Evolutionary conservation across 2,113 vertebrate genomes (phyloP).

Genomic region (Pholis gunnellus): DNA sequence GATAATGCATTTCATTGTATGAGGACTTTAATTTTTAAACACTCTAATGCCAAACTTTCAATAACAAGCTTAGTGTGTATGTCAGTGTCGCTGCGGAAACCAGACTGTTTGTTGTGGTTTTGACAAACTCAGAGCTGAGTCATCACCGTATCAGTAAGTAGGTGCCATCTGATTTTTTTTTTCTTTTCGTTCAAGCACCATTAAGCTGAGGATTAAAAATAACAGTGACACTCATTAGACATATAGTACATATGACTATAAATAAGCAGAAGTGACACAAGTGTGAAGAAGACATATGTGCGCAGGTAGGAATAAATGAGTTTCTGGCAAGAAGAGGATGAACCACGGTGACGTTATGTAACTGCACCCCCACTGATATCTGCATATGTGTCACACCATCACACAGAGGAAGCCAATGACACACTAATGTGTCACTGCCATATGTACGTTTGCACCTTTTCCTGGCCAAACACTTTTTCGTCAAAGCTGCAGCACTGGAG

Average conservation of each 20-base stretch:
- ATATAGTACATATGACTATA: slow-evolving; percentile 14
- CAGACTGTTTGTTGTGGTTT: slow-evolving; percentile 22
- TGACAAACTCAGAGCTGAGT: slow-evolving; percentile 45
- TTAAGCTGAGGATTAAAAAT: slow-evolving; percentile 19
- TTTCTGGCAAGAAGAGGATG: slow-evolving; percentile 49
- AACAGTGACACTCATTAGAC: slow-evolving; percentile 15
- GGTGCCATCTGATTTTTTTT: slow-evolving; percentile 33
- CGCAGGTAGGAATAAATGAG: slow-evolving; percentile 22
- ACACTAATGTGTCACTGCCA: neutral
- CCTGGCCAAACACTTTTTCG: neutral
- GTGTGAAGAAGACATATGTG: slow-evolving; percentile 49
- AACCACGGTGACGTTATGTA: slow-evolving; percentile 68
- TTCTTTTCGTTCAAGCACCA: slow-evolving; percentile 11
- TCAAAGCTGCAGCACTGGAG: neutral
- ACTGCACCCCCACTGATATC: slow-evolving; percentile 52
- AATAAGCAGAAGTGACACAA: slow-evolving; percentile 58
- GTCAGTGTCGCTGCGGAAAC: slow-evolving; percentile 2
- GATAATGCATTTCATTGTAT: too few species aligned
- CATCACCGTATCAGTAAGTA: slow-evolving; percentile 30
- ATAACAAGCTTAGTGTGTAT: neutral
- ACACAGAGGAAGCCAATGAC: neutral
- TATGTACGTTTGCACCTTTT: neutral
- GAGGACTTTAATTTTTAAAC: too few species aligned
- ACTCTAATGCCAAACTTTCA: neutral
- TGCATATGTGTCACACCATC: slow-evolving; percentile 17